A percentile compares a stretch with the other conserved stretches of the same genome.
Conservation (phyloP, 2,113 vertebrate genomes). For the Colossoma macropomum region DNA sequence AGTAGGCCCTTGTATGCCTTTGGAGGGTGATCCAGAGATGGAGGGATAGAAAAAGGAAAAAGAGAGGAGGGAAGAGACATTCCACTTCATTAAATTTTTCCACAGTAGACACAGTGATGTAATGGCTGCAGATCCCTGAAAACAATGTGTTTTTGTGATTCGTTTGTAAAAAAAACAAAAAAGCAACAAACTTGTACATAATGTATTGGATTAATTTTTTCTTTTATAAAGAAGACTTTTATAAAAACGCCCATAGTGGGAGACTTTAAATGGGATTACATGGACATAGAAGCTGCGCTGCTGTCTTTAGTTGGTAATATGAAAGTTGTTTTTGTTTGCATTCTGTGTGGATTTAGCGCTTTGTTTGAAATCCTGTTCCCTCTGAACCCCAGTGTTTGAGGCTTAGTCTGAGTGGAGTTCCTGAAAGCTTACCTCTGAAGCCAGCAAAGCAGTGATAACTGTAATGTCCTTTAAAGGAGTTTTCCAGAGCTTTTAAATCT, state of each 20-base stretch:
- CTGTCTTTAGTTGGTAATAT: conserved; percentile 21
- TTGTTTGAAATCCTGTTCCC: not conserved
- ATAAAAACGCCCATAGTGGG: conserved; percentile 74
- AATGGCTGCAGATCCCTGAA: conserved; percentile 53
- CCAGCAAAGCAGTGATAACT: too few relatives aligned
- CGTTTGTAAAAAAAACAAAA: conserved; percentile 53
- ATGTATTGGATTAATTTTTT: conserved; percentile 68
- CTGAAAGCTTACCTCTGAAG: not conserved
- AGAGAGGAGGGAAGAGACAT: not conserved
- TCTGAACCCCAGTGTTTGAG: not conserved
- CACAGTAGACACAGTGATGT: conserved; percentile 19
- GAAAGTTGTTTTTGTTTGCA: conserved; percentile 9
- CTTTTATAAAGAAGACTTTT: conserved; percentile 85
- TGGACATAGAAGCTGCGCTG: conserved; percentile 47
- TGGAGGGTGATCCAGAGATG: not conserved
- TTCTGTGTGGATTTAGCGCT: not conserved
- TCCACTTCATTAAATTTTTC: too few relatives aligned
- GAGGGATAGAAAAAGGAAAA: too few relatives aligned
- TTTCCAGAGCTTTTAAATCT: not conserved
- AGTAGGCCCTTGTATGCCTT: not conserved
- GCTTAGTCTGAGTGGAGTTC: not conserved
- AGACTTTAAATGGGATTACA: conserved; percentile 46
- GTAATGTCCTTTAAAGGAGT: not conserved
- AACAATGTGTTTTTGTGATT: conserved; percentile 56
- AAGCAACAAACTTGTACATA: conserved; percentile 64